phyloP scores from a whole-genome alignment of 2,797 vertebrate genomes.

The Columba guinea region DNA sequence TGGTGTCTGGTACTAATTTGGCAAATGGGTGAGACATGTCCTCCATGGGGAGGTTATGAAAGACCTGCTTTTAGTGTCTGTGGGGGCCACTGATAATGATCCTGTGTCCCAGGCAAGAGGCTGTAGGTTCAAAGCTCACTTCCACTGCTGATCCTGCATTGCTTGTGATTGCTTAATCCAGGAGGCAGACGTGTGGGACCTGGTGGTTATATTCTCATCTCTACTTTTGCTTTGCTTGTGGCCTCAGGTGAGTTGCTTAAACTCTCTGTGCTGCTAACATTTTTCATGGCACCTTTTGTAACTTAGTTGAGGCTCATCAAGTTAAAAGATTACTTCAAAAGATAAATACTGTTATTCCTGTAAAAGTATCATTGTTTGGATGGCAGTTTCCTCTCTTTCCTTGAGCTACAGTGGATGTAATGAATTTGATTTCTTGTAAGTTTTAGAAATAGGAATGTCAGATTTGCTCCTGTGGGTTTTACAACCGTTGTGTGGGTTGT shows the following conservation, averaged over 20 bases:
- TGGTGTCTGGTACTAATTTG: background rate
- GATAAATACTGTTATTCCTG: background rate
- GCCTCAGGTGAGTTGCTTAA: constrained; percentile 42
- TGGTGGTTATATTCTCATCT: background rate
- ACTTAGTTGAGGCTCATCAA: background rate
- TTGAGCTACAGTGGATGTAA: background rate
- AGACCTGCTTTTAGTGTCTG: background rate
- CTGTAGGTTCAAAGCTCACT: constrained; percentile 33
- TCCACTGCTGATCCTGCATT: background rate
- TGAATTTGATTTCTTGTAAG: background rate
- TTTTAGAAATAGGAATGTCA: background rate
- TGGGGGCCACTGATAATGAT: background rate
- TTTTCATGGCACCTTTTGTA: background rate
- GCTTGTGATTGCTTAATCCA: background rate
- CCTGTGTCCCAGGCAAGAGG: background rate
- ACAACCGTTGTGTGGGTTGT: background rate
- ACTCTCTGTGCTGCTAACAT: background rate
- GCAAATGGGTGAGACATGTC: background rate
- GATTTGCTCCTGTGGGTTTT: background rate
- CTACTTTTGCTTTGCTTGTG: background rate
- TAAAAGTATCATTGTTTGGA: background rate
- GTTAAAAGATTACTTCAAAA: background rate
- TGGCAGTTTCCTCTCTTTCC: background rate
- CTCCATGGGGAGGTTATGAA: background rate
- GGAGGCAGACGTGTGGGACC: background rate